Base-by-base conservation (phyloP, 2,888 invertebrate species). In the Adineta ricciae region DNA sequence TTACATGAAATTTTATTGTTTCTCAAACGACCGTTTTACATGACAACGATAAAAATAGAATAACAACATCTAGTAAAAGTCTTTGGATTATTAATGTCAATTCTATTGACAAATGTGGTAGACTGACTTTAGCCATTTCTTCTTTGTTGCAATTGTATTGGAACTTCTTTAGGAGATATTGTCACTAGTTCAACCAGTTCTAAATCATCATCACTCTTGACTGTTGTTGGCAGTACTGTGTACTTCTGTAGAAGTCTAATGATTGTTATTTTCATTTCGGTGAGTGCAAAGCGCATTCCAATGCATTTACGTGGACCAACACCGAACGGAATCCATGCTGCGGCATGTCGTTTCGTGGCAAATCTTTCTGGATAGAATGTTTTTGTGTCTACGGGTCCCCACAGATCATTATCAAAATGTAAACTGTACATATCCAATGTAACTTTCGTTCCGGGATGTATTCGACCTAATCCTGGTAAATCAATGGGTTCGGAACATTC, bases 351-450 rank as follows among this genome's bases (percentile, higher is more conserved):
- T 52, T 84, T 85, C 7, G 83, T 21, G 11, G 84, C 38, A 73
- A 86, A 86, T 83, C 86, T 83, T n/a, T 83, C 82, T 24, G 86
- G 86, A 54, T 86, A 83, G 49, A 86, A 86, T 49, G 32, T 16
- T 46, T 86, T 83, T 8, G 86, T 83, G 49, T 86, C 86, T 3
- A 84, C 83, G 24, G 86, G 86, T 38, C 86, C 86, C 86, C 86
- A 86, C 36, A 84, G 56, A 19, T 83, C 84, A 41, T 52, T 21
- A 52, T 86, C 78, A 84, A 84, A 86, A 83, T 86, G 86, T 56
- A 86, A 72, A 54, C 86, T 84, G 32, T 84, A 78, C 14, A 86
- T 84, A 84, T 86, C 86, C 14, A 86, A 52, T 38, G 86, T 84
- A 9, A 86, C 54, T 21, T 84, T 84, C 5, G 84, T 86, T 52